Evolutionary conservation across 2,113 vertebrate genomes (phyloP).

Genomic region (Turnix velox): DNA sequence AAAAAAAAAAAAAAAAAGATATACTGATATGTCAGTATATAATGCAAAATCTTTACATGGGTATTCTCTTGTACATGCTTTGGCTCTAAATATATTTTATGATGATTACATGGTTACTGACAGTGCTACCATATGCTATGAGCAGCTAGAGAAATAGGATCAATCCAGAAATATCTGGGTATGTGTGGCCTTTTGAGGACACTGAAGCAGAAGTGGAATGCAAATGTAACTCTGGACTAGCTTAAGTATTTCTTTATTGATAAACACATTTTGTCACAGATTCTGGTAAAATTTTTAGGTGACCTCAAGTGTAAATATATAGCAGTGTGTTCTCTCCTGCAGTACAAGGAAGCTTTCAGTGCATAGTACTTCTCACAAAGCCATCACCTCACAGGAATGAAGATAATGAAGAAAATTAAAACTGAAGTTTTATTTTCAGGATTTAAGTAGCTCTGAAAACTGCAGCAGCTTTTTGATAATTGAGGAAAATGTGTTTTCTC

Average conservation of each 20-base stretch:
- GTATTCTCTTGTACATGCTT: not conserved
- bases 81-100: not conserved
- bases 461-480: not conserved
- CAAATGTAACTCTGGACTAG: not conserved
- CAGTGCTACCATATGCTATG: constrained; percentile 11
- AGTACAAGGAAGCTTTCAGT: not conserved
- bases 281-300: not conserved
- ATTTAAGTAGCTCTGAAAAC: not conserved
- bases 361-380: not conserved
- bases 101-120: not conserved
- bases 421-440: not conserved
- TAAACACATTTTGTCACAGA: not conserved
- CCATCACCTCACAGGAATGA: not conserved
- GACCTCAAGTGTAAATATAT: not conserved
- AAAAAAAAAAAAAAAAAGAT: not conserved
- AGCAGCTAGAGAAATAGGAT: constrained; percentile 8
- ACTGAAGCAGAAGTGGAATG: not conserved
- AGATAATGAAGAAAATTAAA: not conserved
- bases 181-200: not conserved
- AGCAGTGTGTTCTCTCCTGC: not conserved
- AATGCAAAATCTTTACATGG: constrained; percentile 19
- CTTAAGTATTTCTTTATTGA: not conserved
- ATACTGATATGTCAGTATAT: not conserved
- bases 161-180: constrained; percentile 19
- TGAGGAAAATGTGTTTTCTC: not conserved